Evolutionary conservation across 1,140 invertebrate species (phyloP).

Genomic region (Tetraneura akinire): DNA sequence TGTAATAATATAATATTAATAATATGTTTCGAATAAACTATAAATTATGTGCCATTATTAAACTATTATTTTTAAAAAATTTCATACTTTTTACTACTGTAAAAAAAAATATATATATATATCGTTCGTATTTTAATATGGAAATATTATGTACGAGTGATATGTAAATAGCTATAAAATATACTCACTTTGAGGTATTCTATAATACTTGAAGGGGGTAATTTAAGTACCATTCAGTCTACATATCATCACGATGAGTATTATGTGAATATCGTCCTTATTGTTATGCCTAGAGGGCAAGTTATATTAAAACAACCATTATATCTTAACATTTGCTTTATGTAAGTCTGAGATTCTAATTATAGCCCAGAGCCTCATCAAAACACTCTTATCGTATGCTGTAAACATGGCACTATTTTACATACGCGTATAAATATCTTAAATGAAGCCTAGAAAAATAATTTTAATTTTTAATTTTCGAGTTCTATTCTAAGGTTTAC

Average conservation of each 20-base stretch:
- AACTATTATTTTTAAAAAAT: no score
- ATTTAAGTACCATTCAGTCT: conserved; percentile 20
- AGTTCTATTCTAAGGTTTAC: no score
- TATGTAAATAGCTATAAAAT: no score
- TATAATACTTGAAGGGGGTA: neutral
- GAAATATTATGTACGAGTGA: no score
- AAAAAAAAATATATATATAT: no score
- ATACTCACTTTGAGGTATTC: neutral
- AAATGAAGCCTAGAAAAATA: neutral
- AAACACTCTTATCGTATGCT: neutral
- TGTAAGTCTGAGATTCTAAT: conserved; percentile 7
- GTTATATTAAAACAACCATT: neutral
- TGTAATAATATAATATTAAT: no score
- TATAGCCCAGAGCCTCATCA: conserved; percentile 30
- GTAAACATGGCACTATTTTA: neutral
- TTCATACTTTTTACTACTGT: no score
- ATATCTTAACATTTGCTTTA: neutral
- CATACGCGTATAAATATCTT: neutral
- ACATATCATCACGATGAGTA: neutral
- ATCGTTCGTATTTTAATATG: no score
- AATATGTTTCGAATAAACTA: no score
- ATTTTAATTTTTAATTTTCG: neutral
- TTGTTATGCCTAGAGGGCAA: neutral
- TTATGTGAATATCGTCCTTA: conserved; percentile 9
- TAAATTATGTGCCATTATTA: no score